Evolutionary conservation across 2,113 vertebrate genomes (phyloP), one percentile per base, ranked within the genome.

Genomic region (Oncorhynchus mykiss): DNA sequence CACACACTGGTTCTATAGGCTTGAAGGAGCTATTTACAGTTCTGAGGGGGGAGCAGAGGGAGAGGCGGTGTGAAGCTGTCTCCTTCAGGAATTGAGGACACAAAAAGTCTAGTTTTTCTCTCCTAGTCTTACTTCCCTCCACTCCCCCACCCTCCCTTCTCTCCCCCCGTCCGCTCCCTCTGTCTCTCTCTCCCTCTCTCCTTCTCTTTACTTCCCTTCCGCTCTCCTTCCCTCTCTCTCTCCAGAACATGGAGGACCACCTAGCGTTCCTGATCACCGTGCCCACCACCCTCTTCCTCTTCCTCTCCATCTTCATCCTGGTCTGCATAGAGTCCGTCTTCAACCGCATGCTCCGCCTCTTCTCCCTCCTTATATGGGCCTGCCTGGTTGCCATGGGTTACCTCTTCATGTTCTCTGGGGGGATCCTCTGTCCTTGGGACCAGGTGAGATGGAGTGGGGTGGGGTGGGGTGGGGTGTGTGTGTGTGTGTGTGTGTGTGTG

Each of bases 341-440:
- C 89, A 97, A 97, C 92, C 96, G 96, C 91, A 95, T 99, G 80
- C 95, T 99, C 20, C 95, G 95, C 20, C 72, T 98, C 74, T 98
- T 99, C 91, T 98, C 97, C 0, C 81, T 99, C 85, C 95, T 99
- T 57, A 96, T 99, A 85, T 99, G 97, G 96, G 94, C 94, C 9
- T 97, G 96, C 69, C 95, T 99, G 70, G 95, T 99, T 88, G 95
- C 96, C 91, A 98, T 99, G 97, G 98, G 95, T 85, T 99, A 98
- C 93, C 90, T 99, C 84, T 99, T 99, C 86, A 98, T 99, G 97
- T 98, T 97, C 86, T 98, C 96, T 0, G 98, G 96, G 81, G 97
- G 96, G 69, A 95, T 95, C 71, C 93, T 99, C 87, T 98, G 95
- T 84, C 95, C 98, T 3, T 99, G 98, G 98, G 97, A 99, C 90